Conservation (phyloP, 2,888 invertebrate species). For the Harpagoxenus sublaevis region DNA sequence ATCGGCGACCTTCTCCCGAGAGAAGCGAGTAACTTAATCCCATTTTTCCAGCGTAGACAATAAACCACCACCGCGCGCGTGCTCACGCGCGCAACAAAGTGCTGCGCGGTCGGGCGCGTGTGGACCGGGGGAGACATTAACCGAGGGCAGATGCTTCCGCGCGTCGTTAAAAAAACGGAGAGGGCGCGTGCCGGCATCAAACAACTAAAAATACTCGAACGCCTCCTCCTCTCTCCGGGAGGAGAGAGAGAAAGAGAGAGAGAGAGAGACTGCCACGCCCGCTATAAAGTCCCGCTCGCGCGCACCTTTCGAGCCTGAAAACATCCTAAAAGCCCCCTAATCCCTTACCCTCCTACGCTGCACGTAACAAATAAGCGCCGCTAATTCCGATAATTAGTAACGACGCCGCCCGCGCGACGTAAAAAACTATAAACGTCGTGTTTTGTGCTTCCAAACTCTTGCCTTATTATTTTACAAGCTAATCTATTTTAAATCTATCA, state of each 20-base stretch:
- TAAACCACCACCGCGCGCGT: slow-evolving; percentile 65
- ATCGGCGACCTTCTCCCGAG: slow-evolving; percentile 46
- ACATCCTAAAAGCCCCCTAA: slow-evolving; percentile 70
- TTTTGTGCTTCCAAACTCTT: neutral
- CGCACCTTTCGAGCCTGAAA: slow-evolving; percentile 64
- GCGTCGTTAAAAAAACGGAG: slow-evolving; percentile 74
- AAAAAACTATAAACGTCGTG: slow-evolving; percentile 1
- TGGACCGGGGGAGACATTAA: slow-evolving; percentile 68
- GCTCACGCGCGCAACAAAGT: slow-evolving; percentile 38
- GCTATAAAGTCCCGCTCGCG: slow-evolving; percentile 79
- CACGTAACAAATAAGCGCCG: slow-evolving; percentile 68
- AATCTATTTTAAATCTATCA: neutral
- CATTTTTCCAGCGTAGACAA: slow-evolving; percentile 76
- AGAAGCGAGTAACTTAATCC: slow-evolving; percentile 77
- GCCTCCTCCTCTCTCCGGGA: slow-evolving; percentile 72
- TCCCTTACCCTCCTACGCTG: slow-evolving; percentile 59
- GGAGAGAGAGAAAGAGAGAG: neutral
- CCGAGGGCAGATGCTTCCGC: slow-evolving; percentile 77
- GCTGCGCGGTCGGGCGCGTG: slow-evolving; percentile 40
- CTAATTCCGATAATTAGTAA: slow-evolving; percentile 79
- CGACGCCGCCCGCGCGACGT: slow-evolving; percentile 42
- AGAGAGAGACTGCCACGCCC: slow-evolving; percentile 80
- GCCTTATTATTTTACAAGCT: neutral
- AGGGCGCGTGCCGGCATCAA: slow-evolving; percentile 74
- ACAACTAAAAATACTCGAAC: slow-evolving; percentile 83